Base-by-base conservation (phyloP, 2,797 vertebrate species). In the Enoplosus armatus region DNA sequence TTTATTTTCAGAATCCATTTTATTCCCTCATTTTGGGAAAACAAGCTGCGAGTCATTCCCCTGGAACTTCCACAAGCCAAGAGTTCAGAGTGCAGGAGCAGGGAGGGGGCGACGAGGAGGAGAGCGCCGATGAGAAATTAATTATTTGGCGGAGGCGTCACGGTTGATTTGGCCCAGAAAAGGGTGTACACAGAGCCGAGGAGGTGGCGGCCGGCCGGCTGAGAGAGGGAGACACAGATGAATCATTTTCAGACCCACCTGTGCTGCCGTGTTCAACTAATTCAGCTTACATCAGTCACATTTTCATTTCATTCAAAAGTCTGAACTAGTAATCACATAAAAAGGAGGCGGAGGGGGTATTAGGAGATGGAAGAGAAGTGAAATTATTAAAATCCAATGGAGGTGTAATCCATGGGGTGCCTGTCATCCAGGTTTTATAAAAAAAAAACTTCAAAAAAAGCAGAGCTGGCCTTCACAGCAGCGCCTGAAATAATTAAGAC, bases 71-170 rank as follows among this genome's bases (percentile, higher is more conserved):
- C 64, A 82, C 26, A 27, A 84, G 67, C 61, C 69, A 33, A 72
- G 65, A 80, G 77, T 78, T 87, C 79, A 79, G 79, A 77, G 75
- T 7, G 2, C 35, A 37, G 72, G 45, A 69, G 65, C 14, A 5
- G 16, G 12, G 7, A 33, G 62, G 31, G 77, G 27, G 41, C 47
- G 68, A 8, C 1, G 22, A 58, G 60, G 76, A 59, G 55, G 58
- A 50, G 47, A 59, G 63, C 10, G 4, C 18, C 72, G 82, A 79
- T 43, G 76, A 86, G 81, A 82, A 88, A 89, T 88, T 82, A 77
- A 89, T 90, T 89, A 85, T 85, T 89, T 87, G 84, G 80, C 10
- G 37, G 69, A 66, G 80, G 79, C 58, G 72, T 80, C 83, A 83
- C 18, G 76, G 79, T 86, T 87, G 77, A 85, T 89, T 87, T 85